Conservation (phyloP, 2,797 vertebrate genomes). For the Limnodromus scolopaceus region DNA sequence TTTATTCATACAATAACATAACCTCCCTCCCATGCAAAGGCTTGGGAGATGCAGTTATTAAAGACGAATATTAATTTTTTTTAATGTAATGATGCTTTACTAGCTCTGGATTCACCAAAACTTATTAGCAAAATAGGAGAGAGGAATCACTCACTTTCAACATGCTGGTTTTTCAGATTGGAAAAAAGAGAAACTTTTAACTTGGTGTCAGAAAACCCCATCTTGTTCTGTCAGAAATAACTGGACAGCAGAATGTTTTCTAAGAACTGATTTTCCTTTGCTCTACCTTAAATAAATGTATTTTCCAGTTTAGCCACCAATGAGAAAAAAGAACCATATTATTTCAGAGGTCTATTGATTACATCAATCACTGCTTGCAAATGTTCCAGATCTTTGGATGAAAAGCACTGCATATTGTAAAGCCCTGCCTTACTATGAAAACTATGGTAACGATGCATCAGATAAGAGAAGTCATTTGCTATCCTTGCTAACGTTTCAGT, state of each 20-base stretch:
- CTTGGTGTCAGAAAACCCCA: accelerated
- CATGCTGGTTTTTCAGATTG: neutral
- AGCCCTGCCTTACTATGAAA: neutral
- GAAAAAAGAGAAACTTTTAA: neutral
- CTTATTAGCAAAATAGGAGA: neutral
- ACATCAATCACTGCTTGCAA: neutral
- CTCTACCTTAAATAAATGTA: neutral
- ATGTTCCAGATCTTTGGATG: neutral
- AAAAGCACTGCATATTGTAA: neutral
- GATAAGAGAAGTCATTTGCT: neutral
- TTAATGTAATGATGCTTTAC: neutral
- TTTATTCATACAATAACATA: neutral
- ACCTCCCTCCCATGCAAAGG: neutral
- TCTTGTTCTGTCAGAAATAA: neutral
- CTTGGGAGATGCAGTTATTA: neutral
- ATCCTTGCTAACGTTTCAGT: neutral
- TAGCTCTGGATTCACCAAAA: neutral
- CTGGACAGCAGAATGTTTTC: neutral
- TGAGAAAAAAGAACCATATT: neutral
- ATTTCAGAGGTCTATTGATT: neutral
- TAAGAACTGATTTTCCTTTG: neutral
- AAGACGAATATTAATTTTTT: neutral
- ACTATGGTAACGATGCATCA: neutral
- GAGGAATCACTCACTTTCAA: neutral
- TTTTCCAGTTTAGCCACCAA: neutral